Conservation (phyloP, 2,797 vertebrate species). For the Girardinus metallicus region DNA sequence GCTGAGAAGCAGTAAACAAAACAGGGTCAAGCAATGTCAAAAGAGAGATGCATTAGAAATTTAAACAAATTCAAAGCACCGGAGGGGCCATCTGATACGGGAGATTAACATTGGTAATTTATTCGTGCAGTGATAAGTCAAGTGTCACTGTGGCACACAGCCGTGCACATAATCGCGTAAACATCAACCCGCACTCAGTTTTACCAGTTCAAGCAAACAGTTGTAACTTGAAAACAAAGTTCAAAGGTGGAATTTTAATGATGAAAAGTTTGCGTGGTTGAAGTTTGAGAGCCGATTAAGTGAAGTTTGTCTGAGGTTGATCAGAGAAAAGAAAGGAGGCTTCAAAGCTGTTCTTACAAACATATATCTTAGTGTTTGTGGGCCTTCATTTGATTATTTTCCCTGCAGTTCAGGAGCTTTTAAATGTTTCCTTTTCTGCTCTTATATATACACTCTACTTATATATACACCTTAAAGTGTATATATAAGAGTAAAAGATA, state of each 20-base stretch:
- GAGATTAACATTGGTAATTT: conserved; percentile 71
- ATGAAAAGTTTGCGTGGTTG: conserved; percentile 52
- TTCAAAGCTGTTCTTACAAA: conserved; percentile 38
- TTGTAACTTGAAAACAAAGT: conserved; percentile 46
- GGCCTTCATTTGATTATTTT: conserved; percentile 16
- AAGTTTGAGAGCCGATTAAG: conserved; percentile 47
- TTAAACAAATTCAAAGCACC: conserved; percentile 64
- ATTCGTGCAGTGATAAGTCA: conserved; percentile 62
- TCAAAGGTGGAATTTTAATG: conserved; percentile 60
- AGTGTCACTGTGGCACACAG: conserved; percentile 48
- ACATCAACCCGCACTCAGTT: conserved; percentile 19
- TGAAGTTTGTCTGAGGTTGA: conserved; percentile 43
- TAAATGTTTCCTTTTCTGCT: conserved; percentile 23
- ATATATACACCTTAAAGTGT: conserved; percentile 21
- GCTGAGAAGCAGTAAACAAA: conserved; percentile 63
- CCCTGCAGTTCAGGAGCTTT: conserved; percentile 13
- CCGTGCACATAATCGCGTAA: conserved; percentile 27
- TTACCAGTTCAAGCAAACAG: conserved; percentile 57
- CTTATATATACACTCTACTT: too few species aligned
- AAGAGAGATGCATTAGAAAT: conserved; percentile 54
- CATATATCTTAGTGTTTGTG: conserved; percentile 7
- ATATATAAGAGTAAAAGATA: too few species aligned
- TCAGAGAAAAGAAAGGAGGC: conserved; percentile 48
- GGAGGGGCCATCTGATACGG: conserved; percentile 65
- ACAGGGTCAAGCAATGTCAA: conserved; percentile 69